These are phyloP conservation scores for Tachycineta bicolor DNA, from an alignment of 2,113 vertebrate species.

Conservation along the genomic window DNA sequence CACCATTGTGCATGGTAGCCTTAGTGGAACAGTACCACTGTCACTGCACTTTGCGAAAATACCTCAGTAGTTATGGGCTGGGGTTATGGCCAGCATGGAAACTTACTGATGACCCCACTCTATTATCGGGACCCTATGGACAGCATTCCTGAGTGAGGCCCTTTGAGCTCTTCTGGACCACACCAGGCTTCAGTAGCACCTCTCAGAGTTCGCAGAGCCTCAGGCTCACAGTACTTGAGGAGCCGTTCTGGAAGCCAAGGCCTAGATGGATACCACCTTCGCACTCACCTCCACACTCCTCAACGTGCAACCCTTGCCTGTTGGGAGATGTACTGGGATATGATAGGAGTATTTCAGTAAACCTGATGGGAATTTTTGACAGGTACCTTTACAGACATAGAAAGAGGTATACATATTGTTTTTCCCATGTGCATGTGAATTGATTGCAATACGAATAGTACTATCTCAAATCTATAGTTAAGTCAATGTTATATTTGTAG, in stretches of 20 bases:
- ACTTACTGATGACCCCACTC: no score
- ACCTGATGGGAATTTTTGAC: neutral
- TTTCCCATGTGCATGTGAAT: neutral
- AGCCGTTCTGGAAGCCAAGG: neutral
- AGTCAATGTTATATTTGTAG: neutral
- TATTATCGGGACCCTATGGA: no score
- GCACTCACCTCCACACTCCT: neutral
- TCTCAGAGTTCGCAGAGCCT: no score
- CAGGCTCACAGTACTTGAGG: accelerated
- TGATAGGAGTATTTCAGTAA: neutral
- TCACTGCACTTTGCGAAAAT: accelerated
- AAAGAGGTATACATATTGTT: neutral
- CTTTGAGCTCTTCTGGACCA: neutral
- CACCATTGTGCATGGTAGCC: accelerated
- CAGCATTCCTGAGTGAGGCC: neutral
- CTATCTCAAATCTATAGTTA: neutral
- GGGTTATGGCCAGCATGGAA: neutral
- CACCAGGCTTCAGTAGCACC: neutral
- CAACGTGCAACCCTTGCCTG: accelerated
- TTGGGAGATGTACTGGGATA: neutral
- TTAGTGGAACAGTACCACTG: no score
- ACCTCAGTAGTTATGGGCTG: neutral
- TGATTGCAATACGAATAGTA: neutral
- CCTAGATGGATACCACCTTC: accelerated
- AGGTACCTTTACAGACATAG: neutral